phyloP scores from a whole-genome alignment of 2,113 vertebrate genomes.

The Machaerirhynchus nigripectus region DNA sequence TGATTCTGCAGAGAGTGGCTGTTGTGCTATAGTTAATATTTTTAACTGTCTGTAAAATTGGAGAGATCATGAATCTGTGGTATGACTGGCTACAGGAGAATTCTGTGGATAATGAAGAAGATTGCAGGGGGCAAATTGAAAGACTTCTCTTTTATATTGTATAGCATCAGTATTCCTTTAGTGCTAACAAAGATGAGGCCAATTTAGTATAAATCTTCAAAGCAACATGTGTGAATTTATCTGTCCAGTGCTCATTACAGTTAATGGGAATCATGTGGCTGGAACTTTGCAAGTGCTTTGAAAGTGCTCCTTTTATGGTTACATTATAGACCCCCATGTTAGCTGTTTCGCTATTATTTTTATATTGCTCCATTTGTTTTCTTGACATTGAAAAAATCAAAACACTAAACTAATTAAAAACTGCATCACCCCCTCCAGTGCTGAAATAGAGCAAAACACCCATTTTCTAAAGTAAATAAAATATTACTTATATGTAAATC shows the following conservation, averaged over 20 bases:
- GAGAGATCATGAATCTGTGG: background rate
- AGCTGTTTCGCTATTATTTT: constrained; percentile 16
- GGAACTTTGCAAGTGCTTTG: constrained; percentile 29
- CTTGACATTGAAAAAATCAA: constrained; percentile 19
- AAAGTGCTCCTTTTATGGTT: constrained; percentile 12
- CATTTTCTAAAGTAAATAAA: constrained; percentile 31
- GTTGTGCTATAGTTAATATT: background rate
- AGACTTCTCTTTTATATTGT: background rate
- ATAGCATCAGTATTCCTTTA: constrained; percentile 14
- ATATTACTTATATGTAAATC: background rate
- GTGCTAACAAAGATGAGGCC: constrained; percentile 44
- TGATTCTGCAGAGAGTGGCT: background rate
- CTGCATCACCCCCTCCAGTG: background rate
- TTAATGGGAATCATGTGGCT: constrained; percentile 56
- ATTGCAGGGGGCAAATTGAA: constrained; percentile 62
- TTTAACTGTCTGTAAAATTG: constrained; percentile 31
- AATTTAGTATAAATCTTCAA: constrained; percentile 54
- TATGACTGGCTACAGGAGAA: constrained; percentile 18
- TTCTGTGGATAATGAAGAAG: constrained; percentile 44
- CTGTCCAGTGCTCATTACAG: constrained; percentile 46
- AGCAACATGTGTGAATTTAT: constrained; percentile 54
- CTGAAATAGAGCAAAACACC: background rate
- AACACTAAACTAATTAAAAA: constrained; percentile 40
- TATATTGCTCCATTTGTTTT: constrained; percentile 54
- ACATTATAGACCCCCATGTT: background rate